These are phyloP conservation scores for Aix galericulata DNA, from an alignment of 2,113 vertebrate genomes.

Conservation along the genomic window DNA sequence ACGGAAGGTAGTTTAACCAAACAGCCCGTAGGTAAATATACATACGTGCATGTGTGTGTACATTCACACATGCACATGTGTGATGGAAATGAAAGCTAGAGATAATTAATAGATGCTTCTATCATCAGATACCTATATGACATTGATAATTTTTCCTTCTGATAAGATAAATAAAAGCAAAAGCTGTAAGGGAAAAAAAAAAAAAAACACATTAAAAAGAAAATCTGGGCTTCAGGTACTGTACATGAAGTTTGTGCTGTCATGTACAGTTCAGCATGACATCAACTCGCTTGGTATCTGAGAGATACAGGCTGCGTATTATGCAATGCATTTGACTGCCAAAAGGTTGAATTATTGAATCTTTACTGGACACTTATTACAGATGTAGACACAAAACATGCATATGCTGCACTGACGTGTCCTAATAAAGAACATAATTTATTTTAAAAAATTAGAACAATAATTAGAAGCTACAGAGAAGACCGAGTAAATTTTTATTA, in stretches of 20 bases:
- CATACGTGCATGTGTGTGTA: background rate
- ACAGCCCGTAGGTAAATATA: background rate
- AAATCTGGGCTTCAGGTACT: background rate
- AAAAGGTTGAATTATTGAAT: conserved; percentile 24
- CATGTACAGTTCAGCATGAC: background rate
- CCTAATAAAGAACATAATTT: background rate
- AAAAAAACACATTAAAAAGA: background rate
- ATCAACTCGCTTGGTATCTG: background rate
- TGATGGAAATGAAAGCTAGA: background rate
- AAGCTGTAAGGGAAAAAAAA: accelerated
- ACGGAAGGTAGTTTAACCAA: background rate
- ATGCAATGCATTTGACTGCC: background rate
- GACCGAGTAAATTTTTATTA: conserved; percentile 39
- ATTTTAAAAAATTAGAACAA: conserved; percentile 15
- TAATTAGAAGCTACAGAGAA: conserved; percentile 9
- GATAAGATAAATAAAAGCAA: background rate
- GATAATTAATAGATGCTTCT: background rate
- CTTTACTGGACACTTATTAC: background rate
- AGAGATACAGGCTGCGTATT: background rate
- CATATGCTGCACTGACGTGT: background rate
- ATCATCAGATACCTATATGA: background rate
- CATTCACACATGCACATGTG: background rate
- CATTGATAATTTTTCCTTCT: background rate
- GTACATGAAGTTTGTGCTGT: background rate
- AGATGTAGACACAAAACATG: background rate